Evolutionary conservation across 2,113 vertebrate species (phyloP).

Genomic region (Phalacrocorax pelagicus): DNA sequence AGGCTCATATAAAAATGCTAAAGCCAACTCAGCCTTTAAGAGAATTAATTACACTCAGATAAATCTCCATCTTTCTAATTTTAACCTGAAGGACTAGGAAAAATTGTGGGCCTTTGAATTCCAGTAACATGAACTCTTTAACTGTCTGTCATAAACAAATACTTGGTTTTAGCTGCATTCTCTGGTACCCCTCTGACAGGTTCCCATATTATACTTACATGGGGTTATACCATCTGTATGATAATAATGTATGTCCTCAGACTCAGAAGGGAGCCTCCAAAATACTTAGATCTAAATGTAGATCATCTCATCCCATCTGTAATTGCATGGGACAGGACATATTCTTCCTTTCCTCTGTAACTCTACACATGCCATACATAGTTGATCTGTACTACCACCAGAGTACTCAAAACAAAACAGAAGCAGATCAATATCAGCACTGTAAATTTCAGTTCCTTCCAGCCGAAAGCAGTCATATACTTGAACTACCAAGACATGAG

Average conservation of each 20-base stretch:
- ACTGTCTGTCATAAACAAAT: neutral
- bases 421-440: neutral
- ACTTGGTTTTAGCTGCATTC: constrained; percentile 36
- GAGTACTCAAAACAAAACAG: neutral
- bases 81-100: neutral
- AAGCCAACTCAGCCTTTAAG: neutral
- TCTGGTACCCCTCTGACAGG: neutral
- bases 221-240: neutral
- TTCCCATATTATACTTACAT: neutral
- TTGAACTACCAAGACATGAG: neutral
- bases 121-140: neutral
- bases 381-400: neutral
- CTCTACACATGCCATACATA: neutral
- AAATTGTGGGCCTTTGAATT: constrained; percentile 6
- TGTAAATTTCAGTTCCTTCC: neutral
- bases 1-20: neutral
- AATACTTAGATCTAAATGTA: neutral
- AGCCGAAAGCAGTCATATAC: neutral
- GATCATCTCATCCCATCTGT: neutral
- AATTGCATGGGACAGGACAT: neutral
- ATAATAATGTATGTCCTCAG: neutral
- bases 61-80: neutral
- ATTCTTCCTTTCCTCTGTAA: neutral
- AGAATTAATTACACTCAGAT: neutral
- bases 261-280: neutral